phyloP scores from a whole-genome alignment of 2,113 vertebrate species.

The Excalfactoria chinensis region DNA sequence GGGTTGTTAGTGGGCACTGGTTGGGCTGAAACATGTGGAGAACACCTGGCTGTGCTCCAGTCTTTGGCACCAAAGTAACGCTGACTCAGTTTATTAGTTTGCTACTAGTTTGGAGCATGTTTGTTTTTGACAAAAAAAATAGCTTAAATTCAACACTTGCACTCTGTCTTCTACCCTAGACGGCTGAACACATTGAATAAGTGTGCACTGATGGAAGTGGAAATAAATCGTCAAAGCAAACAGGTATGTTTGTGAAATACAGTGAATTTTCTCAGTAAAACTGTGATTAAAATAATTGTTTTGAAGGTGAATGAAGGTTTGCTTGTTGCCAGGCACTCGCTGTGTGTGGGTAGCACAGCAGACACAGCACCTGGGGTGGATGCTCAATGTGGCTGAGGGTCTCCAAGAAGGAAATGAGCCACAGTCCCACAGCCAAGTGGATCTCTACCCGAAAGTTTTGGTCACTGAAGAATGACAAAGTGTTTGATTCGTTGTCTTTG shows the following conservation, averaged over 20 bases:
- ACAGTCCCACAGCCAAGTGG: neutral
- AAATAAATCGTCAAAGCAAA: constrained; percentile 78
- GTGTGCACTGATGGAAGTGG: constrained; percentile 85
- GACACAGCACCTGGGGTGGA: neutral
- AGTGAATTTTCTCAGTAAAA: neutral
- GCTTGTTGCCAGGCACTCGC: rapidly evolving
- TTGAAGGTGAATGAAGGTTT: neutral
- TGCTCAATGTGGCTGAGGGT: neutral
- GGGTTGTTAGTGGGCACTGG: too few species aligned
- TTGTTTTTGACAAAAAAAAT: too few species aligned
- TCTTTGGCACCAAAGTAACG: too few species aligned
- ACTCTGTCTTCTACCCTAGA: constrained; percentile 61
- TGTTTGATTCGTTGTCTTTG: neutral
- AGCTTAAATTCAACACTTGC: neutral
- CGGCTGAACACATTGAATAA: constrained; percentile 88
- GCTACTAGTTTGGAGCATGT: too few species aligned
- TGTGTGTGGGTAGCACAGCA: neutral
- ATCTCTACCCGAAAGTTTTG: neutral
- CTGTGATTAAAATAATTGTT: neutral
- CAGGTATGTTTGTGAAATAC: constrained; percentile 72
- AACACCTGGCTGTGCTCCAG: too few species aligned
- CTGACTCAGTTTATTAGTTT: too few species aligned
- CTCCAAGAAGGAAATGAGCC: neutral
- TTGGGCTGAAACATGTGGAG: too few species aligned
- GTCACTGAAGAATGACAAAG: neutral